A percentile compares a stretch with the other conserved stretches of the same genome.
Evolutionary conservation across 37 sponge, comb jelly and placozoan species (phyloP).

Genomic region (Corticium candelabrum): DNA sequence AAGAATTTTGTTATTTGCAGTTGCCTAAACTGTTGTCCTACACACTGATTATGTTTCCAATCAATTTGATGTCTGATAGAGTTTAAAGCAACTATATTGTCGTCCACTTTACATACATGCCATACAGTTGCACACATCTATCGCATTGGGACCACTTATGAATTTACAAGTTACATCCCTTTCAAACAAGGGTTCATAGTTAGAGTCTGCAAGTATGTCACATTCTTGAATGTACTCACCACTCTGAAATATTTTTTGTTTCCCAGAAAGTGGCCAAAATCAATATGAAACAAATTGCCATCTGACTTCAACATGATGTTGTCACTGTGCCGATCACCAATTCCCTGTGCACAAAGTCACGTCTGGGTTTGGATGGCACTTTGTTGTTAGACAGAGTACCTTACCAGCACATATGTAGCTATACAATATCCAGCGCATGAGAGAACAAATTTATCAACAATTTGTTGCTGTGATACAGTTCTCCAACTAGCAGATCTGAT

Average conservation of each 20-base stretch:
- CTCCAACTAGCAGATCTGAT: conserved; percentile 10
- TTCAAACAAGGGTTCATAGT: no score
- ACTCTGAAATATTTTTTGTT: conserved; percentile 71
- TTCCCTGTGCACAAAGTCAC: conserved; percentile 52
- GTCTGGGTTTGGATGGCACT: no score
- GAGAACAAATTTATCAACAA: conserved; percentile 65
- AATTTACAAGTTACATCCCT: no score
- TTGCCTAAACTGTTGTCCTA: no score
- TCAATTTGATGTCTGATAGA: no score
- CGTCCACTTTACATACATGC: no score
- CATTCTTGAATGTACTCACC: not conserved
- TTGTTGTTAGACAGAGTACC: not conserved
- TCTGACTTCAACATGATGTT: conserved; percentile 87
- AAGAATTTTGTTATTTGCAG: no score
- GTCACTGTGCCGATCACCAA: conserved; percentile 88
- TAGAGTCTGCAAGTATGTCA: no score
- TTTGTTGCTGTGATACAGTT: conserved; percentile 42
- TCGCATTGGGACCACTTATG: no score
- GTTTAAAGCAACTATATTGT: no score
- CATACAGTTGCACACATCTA: no score
- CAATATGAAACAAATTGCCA: conserved; percentile 93
- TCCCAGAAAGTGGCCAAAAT: conserved; percentile 97
- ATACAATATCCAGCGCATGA: conserved; percentile 96
- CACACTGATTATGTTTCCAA: no score
- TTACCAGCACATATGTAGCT: conserved; percentile 74